Evolutionary conservation across 1,140 invertebrate species (phyloP).

Genomic region (Helicoverpa armigera): DNA sequence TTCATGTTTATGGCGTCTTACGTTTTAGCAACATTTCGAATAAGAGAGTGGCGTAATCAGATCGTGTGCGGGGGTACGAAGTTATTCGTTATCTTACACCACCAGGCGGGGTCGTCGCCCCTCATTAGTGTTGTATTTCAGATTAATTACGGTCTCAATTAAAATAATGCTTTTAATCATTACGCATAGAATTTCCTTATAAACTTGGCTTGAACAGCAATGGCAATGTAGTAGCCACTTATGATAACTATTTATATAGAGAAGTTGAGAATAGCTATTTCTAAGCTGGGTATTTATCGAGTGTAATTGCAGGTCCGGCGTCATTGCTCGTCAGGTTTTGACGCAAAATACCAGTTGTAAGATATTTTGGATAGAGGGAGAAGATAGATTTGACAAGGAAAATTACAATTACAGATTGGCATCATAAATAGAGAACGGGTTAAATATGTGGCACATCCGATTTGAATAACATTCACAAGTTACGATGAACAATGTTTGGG

Average conservation of each 20-base stretch:
- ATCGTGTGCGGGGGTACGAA: slow-evolving; percentile 27
- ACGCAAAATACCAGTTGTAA: slow-evolving; percentile 11
- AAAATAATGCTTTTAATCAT: slow-evolving; percentile 51
- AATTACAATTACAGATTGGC: slow-evolving; percentile 23
- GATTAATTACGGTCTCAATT: slow-evolving; percentile 47
- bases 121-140: slow-evolving; percentile 47
- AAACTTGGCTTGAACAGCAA: slow-evolving; percentile 32
- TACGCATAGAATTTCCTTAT: slow-evolving; percentile 41
- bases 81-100: slow-evolving; percentile 31
- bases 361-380: not conserved
- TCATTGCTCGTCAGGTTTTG: slow-evolving; percentile 22
- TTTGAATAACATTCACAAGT: slow-evolving; percentile 21
- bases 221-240: slow-evolving; percentile 34
- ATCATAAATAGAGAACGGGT: slow-evolving; percentile 21
- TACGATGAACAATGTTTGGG: slow-evolving; percentile 10
- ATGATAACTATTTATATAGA: slow-evolving; percentile 36
- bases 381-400: slow-evolving; percentile 23
- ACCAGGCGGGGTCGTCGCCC: slow-evolving; percentile 35
- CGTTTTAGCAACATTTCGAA: slow-evolving; percentile 28
- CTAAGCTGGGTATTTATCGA: slow-evolving; percentile 30
- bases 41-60: slow-evolving; percentile 30
- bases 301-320: slow-evolving; percentile 31
- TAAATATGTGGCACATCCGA: slow-evolving; percentile 6
- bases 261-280: slow-evolving; percentile 35
- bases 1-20: slow-evolving; percentile 11